Base-by-base conservation (phyloP, 2,797 vertebrate species). In the Clarias laeviceps region DNA sequence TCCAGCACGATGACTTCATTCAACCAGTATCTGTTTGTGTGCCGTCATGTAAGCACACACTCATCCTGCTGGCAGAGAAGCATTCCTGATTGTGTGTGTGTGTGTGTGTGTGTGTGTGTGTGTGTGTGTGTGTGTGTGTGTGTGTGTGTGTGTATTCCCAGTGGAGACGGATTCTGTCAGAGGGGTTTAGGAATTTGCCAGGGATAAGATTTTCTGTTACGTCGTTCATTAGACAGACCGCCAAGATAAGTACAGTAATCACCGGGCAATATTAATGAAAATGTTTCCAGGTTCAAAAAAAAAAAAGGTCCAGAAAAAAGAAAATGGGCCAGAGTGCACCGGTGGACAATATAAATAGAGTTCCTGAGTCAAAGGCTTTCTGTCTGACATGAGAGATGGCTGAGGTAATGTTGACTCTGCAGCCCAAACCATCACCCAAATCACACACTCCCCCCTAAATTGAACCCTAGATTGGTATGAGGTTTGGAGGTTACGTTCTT, bases 391-490 rank as follows among this genome's bases (percentile, higher is more conserved):
- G 88, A 85, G 82, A 83, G 81, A 80, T 85, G 85, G 87, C 85
- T 94, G 93, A 94, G 91, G 92, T 92, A 91, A 93, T 91, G 87
- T 86, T 92, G 89, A 92, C 90, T 91, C 82, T 82, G 80, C 74
- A 65, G 85, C 89, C 87, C 80, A 91, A 93, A 61, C 54, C 0
- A 62, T 59, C 56, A 7, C 15, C 45, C 37, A 40, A 83, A 64
- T 74, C 18, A 27, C 7, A 45, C 40, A 45, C 40, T 9, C 54
- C 54, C 66, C 66, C 27, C 27, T 22, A n/a, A n/a, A n/a, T n/a
- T n/a, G 17, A 37, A 70, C 45, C 14, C 50, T 24, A 27, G 66
- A n/a, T 11, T 70, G 80, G 50, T 65, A 80, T 65, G 8, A 29
- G 61, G n/a, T 17, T 80, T 40, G 37, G 37, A 6, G 37, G 7